Evolutionary conservation across 2,888 invertebrate genomes (phyloP).

Genomic region (Eristalinus aeneus): DNA sequence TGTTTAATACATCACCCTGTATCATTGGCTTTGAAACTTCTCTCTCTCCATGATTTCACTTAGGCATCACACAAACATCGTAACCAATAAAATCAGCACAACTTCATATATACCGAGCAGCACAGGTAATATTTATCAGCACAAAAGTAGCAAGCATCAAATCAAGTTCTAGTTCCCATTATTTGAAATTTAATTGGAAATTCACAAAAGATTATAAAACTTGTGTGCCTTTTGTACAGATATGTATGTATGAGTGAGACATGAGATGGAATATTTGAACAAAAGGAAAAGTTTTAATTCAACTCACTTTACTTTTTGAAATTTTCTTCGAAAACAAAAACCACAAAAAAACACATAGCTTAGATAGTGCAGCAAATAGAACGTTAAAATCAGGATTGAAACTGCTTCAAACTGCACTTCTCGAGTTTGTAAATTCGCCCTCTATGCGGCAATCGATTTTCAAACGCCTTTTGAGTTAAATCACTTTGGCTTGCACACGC

Average conservation of each 20-base stretch:
- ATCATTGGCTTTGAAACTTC: background rate
- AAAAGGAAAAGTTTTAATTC: slow-evolving; percentile 2
- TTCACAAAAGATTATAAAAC: background rate
- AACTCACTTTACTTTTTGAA: slow-evolving; percentile 69
- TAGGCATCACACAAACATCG: background rate
- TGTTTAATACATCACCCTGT: background rate
- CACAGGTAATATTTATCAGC: background rate
- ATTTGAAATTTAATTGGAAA: background rate
- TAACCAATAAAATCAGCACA: background rate
- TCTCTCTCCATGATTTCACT: background rate
- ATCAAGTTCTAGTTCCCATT: background rate
- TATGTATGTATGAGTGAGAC: background rate
- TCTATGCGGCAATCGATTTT: background rate
- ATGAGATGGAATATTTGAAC: slow-evolving; percentile 75
- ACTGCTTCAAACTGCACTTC: background rate
- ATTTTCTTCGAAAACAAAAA: slow-evolving; percentile 71
- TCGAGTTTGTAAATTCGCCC: too few species aligned
- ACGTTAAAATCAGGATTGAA: slow-evolving; percentile 59
- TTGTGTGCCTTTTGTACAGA: background rate
- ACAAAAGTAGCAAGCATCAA: background rate
- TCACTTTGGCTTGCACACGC: background rate
- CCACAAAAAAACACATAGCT: slow-evolving; percentile 69
- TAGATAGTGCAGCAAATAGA: slow-evolving; percentile 54
- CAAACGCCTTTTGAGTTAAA: background rate
- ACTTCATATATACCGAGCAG: background rate